Evolutionary conservation across 2,113 vertebrate species (phyloP).

Genomic region (Trematomus loennbergii): DNA sequence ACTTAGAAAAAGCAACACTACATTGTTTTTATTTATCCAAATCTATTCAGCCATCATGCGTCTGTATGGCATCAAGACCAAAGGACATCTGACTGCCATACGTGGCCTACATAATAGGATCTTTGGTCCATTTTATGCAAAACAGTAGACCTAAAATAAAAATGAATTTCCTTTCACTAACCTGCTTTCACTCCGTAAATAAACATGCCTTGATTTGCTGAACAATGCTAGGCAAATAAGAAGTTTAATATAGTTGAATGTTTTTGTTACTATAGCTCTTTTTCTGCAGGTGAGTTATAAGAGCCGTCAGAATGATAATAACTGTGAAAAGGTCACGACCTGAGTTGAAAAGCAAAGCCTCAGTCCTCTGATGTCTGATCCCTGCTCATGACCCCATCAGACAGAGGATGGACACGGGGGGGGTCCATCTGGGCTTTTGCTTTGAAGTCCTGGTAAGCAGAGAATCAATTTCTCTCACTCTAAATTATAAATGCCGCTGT

Average conservation of each 20-base stretch:
- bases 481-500: constrained; percentile 14
- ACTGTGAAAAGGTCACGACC: constrained; percentile 46
- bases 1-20: not conserved
- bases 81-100: constrained; percentile 36
- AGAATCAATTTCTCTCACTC: constrained; percentile 24
- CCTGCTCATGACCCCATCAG: constrained; percentile 25
- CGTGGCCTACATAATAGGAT: not conserved
- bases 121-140: constrained; percentile 1
- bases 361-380: constrained; percentile 51
- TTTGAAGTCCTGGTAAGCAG: constrained; percentile 60
- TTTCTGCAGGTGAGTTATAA: constrained; percentile 9
- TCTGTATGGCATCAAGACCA: constrained; percentile 21
- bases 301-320: constrained; percentile 20
- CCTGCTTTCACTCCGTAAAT: not conserved
- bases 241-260: not conserved
- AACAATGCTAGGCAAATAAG: not conserved
- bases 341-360: constrained; percentile 24
- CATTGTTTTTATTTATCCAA: not conserved
- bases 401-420: not conserved
- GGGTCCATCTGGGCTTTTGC: constrained; percentile 31
- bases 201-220: too few species aligned
- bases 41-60: not conserved
- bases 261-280: not conserved
- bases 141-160: not conserved
- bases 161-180: not conserved